phyloP scores from a whole-genome alignment of 2,797 vertebrate species.

The Lagorchestes hirsutus region DNA sequence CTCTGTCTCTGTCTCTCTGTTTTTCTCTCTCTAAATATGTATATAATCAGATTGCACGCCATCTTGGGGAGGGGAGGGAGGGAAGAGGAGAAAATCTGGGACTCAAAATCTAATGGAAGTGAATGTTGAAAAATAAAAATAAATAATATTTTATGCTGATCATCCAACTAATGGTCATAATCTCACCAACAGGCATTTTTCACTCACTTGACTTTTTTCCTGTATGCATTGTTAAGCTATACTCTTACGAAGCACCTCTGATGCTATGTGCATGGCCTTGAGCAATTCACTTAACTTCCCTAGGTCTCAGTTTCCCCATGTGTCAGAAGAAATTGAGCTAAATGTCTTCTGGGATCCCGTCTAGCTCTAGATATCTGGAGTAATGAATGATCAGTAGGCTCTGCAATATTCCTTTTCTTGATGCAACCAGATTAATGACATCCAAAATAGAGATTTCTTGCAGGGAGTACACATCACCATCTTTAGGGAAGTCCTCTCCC shows the following conservation, averaged over 20 bases:
- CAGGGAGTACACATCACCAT: background rate
- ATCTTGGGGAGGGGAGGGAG: too few species aligned
- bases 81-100: too few species aligned
- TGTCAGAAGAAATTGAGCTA: background rate
- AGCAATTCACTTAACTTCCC: background rate
- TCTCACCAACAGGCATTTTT: background rate
- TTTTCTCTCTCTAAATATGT: too few species aligned
- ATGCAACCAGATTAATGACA: background rate
- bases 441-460: background rate
- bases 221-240: background rate
- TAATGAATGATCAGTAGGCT: background rate
- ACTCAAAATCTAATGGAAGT: too few species aligned
- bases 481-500: background rate
- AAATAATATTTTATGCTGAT: background rate
- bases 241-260: background rate
- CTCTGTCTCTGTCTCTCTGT: too few species aligned
- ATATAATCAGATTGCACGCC: too few species aligned
- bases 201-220: background rate
- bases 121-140: too few species aligned
- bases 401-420: background rate
- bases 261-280: background rate
- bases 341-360: background rate
- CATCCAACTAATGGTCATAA: background rate
- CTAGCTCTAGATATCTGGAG: background rate
- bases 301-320: background rate